Evolutionary conservation across 1,140 invertebrate species (phyloP), one percentile per base, ranked within the genome.

Genomic region (Antheraea mylitta): DNA sequence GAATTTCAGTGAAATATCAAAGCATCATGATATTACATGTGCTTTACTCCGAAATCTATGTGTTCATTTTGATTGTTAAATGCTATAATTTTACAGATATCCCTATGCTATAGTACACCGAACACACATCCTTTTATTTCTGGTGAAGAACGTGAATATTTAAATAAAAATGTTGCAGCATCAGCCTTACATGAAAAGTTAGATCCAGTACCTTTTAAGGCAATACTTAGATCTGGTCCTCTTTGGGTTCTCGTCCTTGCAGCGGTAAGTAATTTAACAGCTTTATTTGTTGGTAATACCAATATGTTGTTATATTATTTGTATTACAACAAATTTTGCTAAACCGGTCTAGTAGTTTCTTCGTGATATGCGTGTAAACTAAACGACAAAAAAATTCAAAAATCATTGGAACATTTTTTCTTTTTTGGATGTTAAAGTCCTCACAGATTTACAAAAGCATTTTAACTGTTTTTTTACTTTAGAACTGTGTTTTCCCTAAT

Each of bases 41-140:
- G 22, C 4, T 30, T 1, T 30, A 30, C 22, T 30, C 22, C 1
- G 22, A 30, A 1, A 4, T 30, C 22, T 30, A 30, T 30, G 4
- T 30, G 22, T 30, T 30, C 4, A 30, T 30, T 30, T 30, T 30
- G 22, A 30, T 30, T 66, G 16, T 89, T 30, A 30, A 30, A 30
- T 30, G 22, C 22, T 30, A 30, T 30, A 30, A 30, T 30, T 30
- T 30, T 92, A 74, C 78, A 94, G 94, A 71, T 77, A 10, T 64
- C 96, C 11, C 79, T 96, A 18, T 96, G 96, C 87, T 96, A 95
- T 89, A 96, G 95, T 72, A 95, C 96, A 72, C 98, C 98, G 9
- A 93, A 94, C 11, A 92, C 94, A 30, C 97, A 99, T 94, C 97
- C 97, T 5, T 96, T 95, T 71, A 99, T 99, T 78, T 95, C 95